Evolutionary conservation across 2,888 invertebrate genomes (phyloP), one percentile per base, ranked within the genome.

Genomic region (Morinoia aosen): DNA sequence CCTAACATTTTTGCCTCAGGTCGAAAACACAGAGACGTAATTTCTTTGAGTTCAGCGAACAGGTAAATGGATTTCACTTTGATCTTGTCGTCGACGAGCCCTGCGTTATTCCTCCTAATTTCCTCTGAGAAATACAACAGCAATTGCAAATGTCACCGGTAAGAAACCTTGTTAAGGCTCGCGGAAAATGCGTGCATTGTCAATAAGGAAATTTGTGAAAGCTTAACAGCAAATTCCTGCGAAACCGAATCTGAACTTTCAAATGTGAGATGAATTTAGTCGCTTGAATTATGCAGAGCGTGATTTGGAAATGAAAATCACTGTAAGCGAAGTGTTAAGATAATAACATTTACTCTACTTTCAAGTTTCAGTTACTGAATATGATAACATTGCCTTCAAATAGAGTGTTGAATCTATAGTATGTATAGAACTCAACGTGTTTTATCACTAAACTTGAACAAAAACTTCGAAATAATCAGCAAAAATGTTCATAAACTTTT

Each of bases 41-140:
- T 90, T 90, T 90, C 90, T 90, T 90, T 90, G 48, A 90, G 48
- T 90, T 90, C 39, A 48, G 90, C 14, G 40, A 39, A 48, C 40
- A 90, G 40, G 90, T 90, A 90, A 90, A 40, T 90, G 48, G 40
- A 90, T 90, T 90, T 90, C 11, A 90, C 90, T 90, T 90, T 90
- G 90, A 90, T 90, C 90, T 40, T 19, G 90, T 90, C 12, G 90
- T 40, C 90, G 39, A 48, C 90, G 90, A 39, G 40, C 33, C 16
- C 48, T 90, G 90, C 19, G 90, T 19, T 90, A 40, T 40, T 39
- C 2, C 90, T 40, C 90, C 48, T 90, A 90, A 90, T 90, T 90
- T 40, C 90, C 90, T 90, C 48, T 90, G 90, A 90, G 90, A 90
- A 14, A 90, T 48, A 90, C 90, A 48, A 14, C 14, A 90, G 90